Evolutionary conservation across 1,140 invertebrate genomes (phyloP).

Genomic region (Tribolium castaneum): DNA sequence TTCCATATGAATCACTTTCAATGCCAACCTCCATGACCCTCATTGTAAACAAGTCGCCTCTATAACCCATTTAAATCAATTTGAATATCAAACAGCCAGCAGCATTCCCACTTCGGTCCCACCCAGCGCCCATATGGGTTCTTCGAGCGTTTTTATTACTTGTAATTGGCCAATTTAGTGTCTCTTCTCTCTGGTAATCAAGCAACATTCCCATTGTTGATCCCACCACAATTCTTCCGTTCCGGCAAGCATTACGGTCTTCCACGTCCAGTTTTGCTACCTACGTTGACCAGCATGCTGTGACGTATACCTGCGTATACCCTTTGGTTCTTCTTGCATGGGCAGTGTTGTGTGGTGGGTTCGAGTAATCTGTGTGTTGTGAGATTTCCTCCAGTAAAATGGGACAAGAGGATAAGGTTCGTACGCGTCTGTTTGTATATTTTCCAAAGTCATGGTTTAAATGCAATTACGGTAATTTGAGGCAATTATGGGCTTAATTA

Average conservation of each 20-base stretch:
- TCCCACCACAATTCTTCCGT: conserved; percentile 24
- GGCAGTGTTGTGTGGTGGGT: background rate
- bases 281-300: conserved; percentile 1
- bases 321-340: background rate
- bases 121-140: background rate
- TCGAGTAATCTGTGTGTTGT: background rate
- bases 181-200: background rate
- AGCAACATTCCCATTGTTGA: conserved; percentile 5
- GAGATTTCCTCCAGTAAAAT: background rate
- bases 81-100: background rate
- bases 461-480: background rate
- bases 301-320: conserved; percentile 11
- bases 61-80: background rate
- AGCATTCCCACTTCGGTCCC: background rate
- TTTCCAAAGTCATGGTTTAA: background rate
- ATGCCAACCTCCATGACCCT: background rate
- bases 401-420: background rate
- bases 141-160: background rate
- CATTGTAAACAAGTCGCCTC: background rate
- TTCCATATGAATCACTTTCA: background rate
- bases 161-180: conserved; percentile 9
- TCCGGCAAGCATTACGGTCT: conserved; percentile 4
- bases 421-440: background rate
- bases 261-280: conserved; percentile 20
- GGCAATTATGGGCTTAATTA: background rate